A percentile compares a stretch with the other conserved stretches of the same genome.
These are phyloP conservation scores for Zosterops japonicus DNA, from an alignment of 2,113 vertebrate species.

Conservation along the genomic window DNA sequence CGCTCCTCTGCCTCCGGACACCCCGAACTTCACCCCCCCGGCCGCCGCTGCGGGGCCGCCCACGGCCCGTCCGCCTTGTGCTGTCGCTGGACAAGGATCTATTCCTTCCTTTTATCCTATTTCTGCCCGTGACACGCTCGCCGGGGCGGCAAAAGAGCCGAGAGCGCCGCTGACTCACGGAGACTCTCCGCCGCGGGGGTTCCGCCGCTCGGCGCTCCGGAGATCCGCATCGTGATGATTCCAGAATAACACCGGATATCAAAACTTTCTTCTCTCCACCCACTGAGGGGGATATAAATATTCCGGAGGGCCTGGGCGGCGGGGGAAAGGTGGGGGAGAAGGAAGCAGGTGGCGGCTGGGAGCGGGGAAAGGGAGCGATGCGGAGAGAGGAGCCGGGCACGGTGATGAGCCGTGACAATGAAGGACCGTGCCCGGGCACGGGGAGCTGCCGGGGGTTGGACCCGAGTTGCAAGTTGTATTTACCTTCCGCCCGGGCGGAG, in stretches of 20 bases:
- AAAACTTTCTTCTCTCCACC: slow-evolving; percentile 62
- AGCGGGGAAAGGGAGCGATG: not conserved
- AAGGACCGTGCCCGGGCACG: not conserved
- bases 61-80: not conserved
- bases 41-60: not conserved
- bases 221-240: not conserved
- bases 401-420: not conserved
- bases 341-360: not conserved
- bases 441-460: not conserved
- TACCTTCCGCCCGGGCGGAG: slow-evolving; percentile 71
- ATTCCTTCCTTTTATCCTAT: not conserved
- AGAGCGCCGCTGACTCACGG: slow-evolving; percentile 19
- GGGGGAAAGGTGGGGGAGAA: not conserved
- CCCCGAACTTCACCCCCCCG: not conserved
- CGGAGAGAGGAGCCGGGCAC: not conserved
- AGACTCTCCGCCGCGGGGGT: not conserved
- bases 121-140: not conserved
- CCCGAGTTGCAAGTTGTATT: slow-evolving; percentile 66
- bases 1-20: not conserved
- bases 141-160: not conserved
- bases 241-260: not conserved
- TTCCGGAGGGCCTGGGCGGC: not conserved
- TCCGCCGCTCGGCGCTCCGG: not conserved
- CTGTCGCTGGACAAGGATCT: not conserved
- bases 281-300: not conserved